Evolutionary conservation across 2,113 vertebrate genomes (phyloP).

Genomic region (Murina feae): DNA sequence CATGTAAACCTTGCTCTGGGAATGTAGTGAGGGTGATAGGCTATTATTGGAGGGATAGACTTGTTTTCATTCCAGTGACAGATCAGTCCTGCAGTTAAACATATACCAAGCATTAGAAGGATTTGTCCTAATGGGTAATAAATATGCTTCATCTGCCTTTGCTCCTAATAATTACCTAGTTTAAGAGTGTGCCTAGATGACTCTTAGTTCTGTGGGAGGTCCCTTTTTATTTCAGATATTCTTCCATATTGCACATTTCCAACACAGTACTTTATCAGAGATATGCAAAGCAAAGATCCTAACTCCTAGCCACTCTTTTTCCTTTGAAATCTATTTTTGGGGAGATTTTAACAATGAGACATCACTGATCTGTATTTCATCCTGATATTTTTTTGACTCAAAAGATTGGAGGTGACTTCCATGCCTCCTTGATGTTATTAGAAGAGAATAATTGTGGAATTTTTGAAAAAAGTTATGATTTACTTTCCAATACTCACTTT

Average conservation of each 20-base stretch:
- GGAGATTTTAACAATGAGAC: neutral
- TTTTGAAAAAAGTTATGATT: neutral
- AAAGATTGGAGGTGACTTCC: neutral
- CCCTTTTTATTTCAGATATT: neutral
- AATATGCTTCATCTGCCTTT: neutral
- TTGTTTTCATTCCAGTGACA: neutral
- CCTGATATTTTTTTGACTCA: neutral
- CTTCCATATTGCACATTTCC: neutral
- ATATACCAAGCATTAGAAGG: neutral
- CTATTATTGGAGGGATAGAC: neutral
- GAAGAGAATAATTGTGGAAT: neutral
- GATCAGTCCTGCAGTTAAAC: neutral
- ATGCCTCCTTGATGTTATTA: neutral
- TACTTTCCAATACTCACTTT: neutral
- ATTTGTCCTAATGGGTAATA: neutral
- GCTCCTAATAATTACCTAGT: neutral
- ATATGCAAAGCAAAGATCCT: neutral
- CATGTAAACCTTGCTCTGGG: constrained; percentile 4
- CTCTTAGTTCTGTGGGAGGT: neutral
- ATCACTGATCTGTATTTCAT: neutral
- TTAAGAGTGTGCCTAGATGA: neutral
- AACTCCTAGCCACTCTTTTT: neutral
- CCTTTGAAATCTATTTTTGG: neutral
- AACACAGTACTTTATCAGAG: neutral
- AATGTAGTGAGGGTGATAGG: neutral